These are phyloP conservation scores for Hartigia nigra DNA, from an alignment of 2,888 invertebrate species.

Conservation along the genomic window DNA sequence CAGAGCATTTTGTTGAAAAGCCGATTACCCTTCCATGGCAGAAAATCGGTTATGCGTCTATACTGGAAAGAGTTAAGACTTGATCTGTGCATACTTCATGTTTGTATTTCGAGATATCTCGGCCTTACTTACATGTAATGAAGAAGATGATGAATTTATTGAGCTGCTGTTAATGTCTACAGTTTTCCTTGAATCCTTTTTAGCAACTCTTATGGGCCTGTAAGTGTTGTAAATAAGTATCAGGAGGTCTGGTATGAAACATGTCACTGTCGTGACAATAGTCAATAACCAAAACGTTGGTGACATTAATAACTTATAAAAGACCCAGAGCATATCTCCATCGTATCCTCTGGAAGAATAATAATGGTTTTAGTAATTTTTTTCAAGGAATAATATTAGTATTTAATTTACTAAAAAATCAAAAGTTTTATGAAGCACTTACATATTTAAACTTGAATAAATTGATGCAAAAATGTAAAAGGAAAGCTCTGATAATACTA, in stretches of 20 bases:
- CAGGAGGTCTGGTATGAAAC: slow-evolving; percentile 71
- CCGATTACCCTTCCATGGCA: slow-evolving; percentile 40
- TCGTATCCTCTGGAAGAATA: slow-evolving; percentile 64
- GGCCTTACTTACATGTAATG: not conserved
- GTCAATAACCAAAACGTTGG: slow-evolving; percentile 73
- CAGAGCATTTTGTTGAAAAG: slow-evolving; percentile 31
- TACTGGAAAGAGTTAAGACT: slow-evolving; percentile 29
- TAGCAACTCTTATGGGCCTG: slow-evolving; percentile 35
- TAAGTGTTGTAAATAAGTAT: slow-evolving; percentile 41
- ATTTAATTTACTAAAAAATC: not conserved
- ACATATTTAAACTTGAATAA: slow-evolving; percentile 73
- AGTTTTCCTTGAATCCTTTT: not conserved
- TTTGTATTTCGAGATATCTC: not conserved
- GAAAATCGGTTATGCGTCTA: slow-evolving; percentile 22
- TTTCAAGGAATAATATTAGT: slow-evolving; percentile 3
- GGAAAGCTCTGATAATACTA: slow-evolving; percentile 69
- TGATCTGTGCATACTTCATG: not conserved
- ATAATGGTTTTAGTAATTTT: slow-evolving; percentile 7
- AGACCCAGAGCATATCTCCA: slow-evolving; percentile 71
- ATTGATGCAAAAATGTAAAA: slow-evolving; percentile 70
- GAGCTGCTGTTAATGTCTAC: not conserved
- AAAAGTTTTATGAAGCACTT: slow-evolving; percentile 60
- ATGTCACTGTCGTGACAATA: slow-evolving; percentile 66
- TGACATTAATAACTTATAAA: slow-evolving; percentile 71
- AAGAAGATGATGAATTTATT: not conserved